phyloP scores from a whole-genome alignment of 2,113 vertebrate genomes.

The Prionailurus bengalensis region DNA sequence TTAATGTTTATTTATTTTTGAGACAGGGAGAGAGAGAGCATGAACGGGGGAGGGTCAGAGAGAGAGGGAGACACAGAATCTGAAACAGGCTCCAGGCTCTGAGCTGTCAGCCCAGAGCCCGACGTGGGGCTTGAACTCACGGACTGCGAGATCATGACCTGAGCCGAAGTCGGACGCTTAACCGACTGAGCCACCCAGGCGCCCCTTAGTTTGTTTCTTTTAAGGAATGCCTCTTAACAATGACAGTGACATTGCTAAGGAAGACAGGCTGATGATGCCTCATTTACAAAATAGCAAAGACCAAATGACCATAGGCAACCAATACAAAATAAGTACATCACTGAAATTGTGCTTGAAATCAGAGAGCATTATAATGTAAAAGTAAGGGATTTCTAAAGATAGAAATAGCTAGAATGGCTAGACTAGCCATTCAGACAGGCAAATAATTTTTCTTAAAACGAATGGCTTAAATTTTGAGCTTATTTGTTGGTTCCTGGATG shows the following conservation, averaged over 20 bases:
- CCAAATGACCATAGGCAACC: not conserved
- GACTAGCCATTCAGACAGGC: not conserved
- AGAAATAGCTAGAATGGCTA: not conserved
- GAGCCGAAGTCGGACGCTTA: too few relatives aligned
- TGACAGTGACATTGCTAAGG: not conserved
- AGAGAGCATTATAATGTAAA: not conserved
- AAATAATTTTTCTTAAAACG: not conserved
- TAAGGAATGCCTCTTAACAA: not conserved
- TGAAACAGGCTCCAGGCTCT: too few relatives aligned
- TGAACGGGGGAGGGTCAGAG: too few relatives aligned
- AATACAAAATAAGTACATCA: not conserved
- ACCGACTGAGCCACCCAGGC: too few relatives aligned
- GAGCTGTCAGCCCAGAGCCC: too few relatives aligned
- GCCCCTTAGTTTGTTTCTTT: not conserved
- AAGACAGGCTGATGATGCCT: not conserved
- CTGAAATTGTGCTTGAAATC: not conserved
- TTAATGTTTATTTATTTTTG: too few relatives aligned
- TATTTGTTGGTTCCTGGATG: not conserved
- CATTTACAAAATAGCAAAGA: not conserved
- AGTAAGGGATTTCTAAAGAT: not conserved
- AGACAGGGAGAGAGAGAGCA: too few relatives aligned
- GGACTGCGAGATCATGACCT: too few relatives aligned
- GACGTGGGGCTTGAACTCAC: too few relatives aligned
- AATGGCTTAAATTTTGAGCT: not conserved
- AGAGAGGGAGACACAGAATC: too few relatives aligned